Evolutionary conservation across 2,797 vertebrate genomes (phyloP), one percentile per base, ranked within the genome.

Genomic region (Myripristis jacobus): DNA sequence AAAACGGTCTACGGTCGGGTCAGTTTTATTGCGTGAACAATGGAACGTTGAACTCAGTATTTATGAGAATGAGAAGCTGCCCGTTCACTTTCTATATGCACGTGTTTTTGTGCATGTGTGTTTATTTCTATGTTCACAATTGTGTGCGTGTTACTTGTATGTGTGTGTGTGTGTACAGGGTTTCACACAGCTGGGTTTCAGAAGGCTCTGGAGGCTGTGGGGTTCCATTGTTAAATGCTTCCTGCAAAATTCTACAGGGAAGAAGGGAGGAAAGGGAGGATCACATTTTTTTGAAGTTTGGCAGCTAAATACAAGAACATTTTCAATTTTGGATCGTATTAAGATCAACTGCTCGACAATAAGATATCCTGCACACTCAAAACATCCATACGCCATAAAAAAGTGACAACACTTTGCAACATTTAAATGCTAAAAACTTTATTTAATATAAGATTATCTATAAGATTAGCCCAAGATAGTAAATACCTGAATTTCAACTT

Each of bases 211-310:
- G 81, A 81, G 71, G 54, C 61, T 19, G 22, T 58, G 22, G 73
- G 77, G 74, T 81, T 65, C 85, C 74, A 92, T 94, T 94, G 92
- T 94, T 91, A 63, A 75, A 73, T 66, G 55, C 77, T 93, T 94
- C 92, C 93, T 91, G 87, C n/a, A 71, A 60, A 81, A 75, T 76
- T 76, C 48, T 68, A 83, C 22, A 43, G 67, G 59, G 68, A 75
- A 73, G 70, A 80, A 79, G 69, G 81, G 87, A 86, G 87, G 91
- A 90, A 91, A 90, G 82, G 90, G 88, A 90, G 88, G 86, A 86
- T 81, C 81, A 76, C 65, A 76, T 31, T 29, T 66, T 65, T 46
- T 13, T 46, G n/a, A 66, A 44, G 64, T 81, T 64, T 82, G 63
- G 70, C 80, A 55, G 47, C 50, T 38, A 19, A 52, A 58, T 0